Conservation (phyloP, 1,140 invertebrate species). For the Alviniconcha marisindica region DNA sequence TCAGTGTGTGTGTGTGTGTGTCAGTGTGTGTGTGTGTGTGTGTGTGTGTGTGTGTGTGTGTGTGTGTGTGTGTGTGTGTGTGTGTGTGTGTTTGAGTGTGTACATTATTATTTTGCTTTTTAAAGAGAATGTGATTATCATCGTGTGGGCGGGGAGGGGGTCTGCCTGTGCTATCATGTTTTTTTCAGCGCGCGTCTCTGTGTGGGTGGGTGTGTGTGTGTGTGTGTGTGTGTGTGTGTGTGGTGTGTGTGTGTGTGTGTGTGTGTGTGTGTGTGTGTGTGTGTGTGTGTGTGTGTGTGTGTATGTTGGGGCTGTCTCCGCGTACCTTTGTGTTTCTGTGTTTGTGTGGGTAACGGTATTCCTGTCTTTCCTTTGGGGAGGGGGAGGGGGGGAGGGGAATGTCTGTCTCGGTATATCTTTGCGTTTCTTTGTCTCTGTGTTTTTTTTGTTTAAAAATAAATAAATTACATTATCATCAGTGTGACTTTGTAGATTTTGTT, state of each 20-base stretch:
- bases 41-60: not conserved
- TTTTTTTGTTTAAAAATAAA: not conserved
- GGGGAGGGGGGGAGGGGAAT: too few relatives aligned
- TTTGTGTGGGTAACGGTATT: too few relatives aligned
- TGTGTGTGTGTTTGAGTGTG: not conserved
- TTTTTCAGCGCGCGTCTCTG: not conserved
- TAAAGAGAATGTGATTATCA: too few relatives aligned
- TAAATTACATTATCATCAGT: not conserved
- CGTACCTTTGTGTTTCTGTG: too few relatives aligned
- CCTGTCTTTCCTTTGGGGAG: too few relatives aligned
- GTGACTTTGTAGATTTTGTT: not conserved
- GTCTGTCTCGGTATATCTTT: not conserved
- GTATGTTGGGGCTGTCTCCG: not conserved
- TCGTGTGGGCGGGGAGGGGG: too few relatives aligned
- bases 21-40: not conserved
- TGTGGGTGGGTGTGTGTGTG: not conserved
- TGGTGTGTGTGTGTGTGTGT: not conserved
- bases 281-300: slow-evolving; percentile 17
- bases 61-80: not conserved
- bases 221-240: not conserved
- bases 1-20: not conserved
- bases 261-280: not conserved
- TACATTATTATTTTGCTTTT: not conserved
- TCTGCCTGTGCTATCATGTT: too few relatives aligned
- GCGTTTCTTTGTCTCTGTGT: not conserved